These are phyloP conservation scores for Sarcophaga subvicina DNA, from an alignment of 2,888 invertebrate genomes.

Conservation along the genomic window DNA sequence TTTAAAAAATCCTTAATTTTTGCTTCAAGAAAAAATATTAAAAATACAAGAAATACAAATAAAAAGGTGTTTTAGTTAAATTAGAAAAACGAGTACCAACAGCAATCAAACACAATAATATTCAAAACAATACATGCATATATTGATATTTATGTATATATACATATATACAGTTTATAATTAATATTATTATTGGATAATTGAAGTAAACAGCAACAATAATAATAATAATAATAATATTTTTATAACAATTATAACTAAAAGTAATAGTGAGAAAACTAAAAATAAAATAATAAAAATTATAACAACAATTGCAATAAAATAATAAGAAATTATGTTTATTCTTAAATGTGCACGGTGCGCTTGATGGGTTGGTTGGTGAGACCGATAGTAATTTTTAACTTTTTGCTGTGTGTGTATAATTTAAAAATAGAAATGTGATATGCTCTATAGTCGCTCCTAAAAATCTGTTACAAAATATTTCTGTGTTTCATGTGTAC, in stretches of 20 bases:
- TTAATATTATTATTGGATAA: too few relatives aligned
- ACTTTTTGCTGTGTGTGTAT: neutral
- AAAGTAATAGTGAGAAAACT: too few relatives aligned
- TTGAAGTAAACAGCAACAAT: neutral
- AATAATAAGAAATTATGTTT: conserved; percentile 26
- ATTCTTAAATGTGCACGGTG: neutral
- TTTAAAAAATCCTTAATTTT: neutral
- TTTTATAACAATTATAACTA: too few relatives aligned
- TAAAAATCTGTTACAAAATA: conserved; percentile 67
- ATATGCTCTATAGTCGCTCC: conserved; percentile 65
- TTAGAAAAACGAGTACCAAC: too few relatives aligned
- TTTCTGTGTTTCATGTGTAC: conserved; percentile 39
- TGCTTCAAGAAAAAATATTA: too few relatives aligned
- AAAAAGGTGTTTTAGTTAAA: too few relatives aligned
- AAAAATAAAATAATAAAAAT: neutral
- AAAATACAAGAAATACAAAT: too few relatives aligned
- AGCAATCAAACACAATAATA: too few relatives aligned
- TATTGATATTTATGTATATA: too few relatives aligned
- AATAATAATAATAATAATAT: conserved; percentile 10
- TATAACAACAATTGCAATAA: conserved; percentile 28
- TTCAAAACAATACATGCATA: too few relatives aligned
- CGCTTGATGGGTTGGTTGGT: conserved; percentile 18
- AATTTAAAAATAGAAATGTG: conserved; percentile 62
- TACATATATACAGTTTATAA: too few relatives aligned
- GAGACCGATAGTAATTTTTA: conserved; percentile 39